Base-by-base conservation (phyloP, 2,888 invertebrate species). In the Parnassius orleans region DNA sequence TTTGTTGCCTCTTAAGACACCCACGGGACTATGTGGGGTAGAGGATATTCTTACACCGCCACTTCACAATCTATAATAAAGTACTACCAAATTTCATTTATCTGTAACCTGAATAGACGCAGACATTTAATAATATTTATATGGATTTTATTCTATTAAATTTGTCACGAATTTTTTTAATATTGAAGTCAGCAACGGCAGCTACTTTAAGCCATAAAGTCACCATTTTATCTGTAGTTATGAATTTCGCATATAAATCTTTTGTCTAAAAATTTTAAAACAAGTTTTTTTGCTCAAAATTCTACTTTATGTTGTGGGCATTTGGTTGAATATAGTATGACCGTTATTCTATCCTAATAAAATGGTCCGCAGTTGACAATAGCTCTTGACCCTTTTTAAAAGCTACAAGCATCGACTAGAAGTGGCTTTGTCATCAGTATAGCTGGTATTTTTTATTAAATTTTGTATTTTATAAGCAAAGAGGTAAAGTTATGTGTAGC, bases 301-400 rank as follows among this genome's bases (percentile, higher is more conserved):
- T 1, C 44, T 56, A 56, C 41, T 41, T 9, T 56, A 9, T 19
- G 2, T 0, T 15, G 2, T 11, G 7, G 11, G 15, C 0, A 2
- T 56, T n/a, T 7, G 56, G 56, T 56, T 41, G n/a, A 47, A n/a
- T 47, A 12, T 52, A 2, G 46, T n/a, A n/a, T 44, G 12, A 1
- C 5, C 11, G 52, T 10, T 33, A 24, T 48, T 33, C 12, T 1
- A 57, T 14, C 46, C 46, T 56, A 56, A 61, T 61, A 56, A 61
- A 61, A 61, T 44, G 44, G 55, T 41, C 56, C 52, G 15, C n/a
- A 41, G 61, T 52, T 51, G 46, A 61, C 56, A 56, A 56, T 56
- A n/a, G 56, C 61, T 14, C 61, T 61, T 61, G 61, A 61, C 61
- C 55, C 44, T 56, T 56, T 56, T 52, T 56, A 56, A 52, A 56